Percentiles rank a stretch among this genome's conserved stretches.
Evolutionary conservation across 2,888 invertebrate species (phyloP).

Genomic region (Corythucha ciliata): DNA sequence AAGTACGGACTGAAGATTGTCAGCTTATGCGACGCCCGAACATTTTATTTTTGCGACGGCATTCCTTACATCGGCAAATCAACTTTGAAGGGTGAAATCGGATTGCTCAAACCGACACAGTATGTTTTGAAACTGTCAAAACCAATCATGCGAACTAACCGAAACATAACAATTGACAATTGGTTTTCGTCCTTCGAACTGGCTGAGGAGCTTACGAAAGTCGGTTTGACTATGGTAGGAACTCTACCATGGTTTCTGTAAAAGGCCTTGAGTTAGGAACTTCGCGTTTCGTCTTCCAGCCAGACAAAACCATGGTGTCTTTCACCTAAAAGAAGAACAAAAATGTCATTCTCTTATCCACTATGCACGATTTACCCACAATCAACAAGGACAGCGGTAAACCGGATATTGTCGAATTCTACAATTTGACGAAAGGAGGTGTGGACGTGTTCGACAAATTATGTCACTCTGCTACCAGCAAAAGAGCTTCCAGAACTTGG

Average conservation of each 20-base stretch:
- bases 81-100: no score
- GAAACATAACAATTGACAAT: constrained; percentile 26
- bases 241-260: constrained; percentile 36
- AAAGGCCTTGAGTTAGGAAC: constrained; percentile 27
- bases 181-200: constrained; percentile 31
- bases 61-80: background rate
- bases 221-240: constrained; percentile 25
- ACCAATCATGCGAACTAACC: no score
- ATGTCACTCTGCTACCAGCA: no score
- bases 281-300: constrained; percentile 35
- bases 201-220: constrained; percentile 28
- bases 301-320: constrained; percentile 35
- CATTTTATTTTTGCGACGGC: constrained; percentile 10
- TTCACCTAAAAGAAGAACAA: constrained; percentile 33
- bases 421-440: constrained; percentile 35
- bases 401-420: constrained; percentile 34
- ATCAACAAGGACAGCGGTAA: constrained; percentile 34
- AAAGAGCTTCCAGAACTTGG: no score
- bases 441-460: constrained; percentile 35
- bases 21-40: constrained; percentile 11
- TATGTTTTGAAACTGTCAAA: no score
- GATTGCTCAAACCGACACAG: no score
- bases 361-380: constrained; percentile 32
- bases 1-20: constrained; percentile 22
- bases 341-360: constrained; percentile 34